Evolutionary conservation across 2,888 invertebrate genomes (phyloP), one percentile per base, ranked within the genome.

Genomic region (Julus scanicus): DNA sequence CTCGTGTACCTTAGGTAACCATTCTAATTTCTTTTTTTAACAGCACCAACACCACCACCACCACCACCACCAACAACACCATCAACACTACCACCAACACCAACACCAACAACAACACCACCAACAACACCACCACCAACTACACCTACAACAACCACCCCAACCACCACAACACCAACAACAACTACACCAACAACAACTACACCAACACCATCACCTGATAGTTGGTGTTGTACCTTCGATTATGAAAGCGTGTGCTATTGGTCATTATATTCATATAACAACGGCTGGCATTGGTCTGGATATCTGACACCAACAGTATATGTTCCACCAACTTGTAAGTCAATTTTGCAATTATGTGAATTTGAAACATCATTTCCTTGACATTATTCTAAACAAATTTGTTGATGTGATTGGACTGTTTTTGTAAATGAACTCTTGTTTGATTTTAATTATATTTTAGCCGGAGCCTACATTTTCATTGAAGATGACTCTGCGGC

Each of bases 231-330:
- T 20, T 40, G 44, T 8, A 20, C 0, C 4, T 85, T 85, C 44
- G 44, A 85, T 0, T 0, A 6, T 15, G 3, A 13, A 37, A 1
- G 2, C 1, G 13, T 85, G 40, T 40, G 85, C 20, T 40, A 20
- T 48, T 85, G 85, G 85, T 48, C 85, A 85, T 11, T 48, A 20
- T 17, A 8, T 9, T 85, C 20, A 1, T 0, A 0, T 3, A 85
- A 40, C 40, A 20, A 40, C 20, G 85, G 85, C 40, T 85, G 85
- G 85, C 85, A 40, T 20, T 85, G 85, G 85, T 85, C 85, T 2
- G 44, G 17, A 85, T 40, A 5, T 17, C 8, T 84, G 37, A 0
- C 11, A 2, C 85, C 85, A n/a, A 40, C 17, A 17, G 37, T 40
- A 8, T 9, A 71, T 71, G 17, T 85, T 85, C 85, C 85, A 37